Evolutionary conservation across 2,797 vertebrate species (phyloP).

Genomic region (Sarcophilus harrisii): DNA sequence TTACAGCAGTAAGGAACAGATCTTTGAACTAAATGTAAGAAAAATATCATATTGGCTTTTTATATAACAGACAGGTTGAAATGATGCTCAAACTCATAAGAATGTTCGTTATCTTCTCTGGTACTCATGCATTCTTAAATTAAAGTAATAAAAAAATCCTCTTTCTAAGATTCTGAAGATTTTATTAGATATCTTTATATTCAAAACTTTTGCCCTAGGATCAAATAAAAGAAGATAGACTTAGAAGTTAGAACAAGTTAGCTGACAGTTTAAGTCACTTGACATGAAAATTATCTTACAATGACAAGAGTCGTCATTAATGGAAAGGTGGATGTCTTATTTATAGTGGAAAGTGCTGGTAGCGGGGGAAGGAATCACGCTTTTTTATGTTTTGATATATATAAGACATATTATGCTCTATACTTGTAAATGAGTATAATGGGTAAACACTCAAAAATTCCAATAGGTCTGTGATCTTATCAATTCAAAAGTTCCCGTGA

Average conservation of each 20-base stretch:
- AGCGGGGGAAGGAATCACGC: neutral
- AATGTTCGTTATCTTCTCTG: neutral
- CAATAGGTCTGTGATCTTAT: neutral
- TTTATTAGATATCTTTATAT: neutral
- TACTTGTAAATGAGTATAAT: neutral
- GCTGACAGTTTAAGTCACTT: constrained; percentile 20
- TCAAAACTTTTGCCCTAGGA: constrained; percentile 14
- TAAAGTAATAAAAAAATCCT: neutral
- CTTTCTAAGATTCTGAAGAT: neutral
- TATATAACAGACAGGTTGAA: neutral
- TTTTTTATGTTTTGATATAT: neutral
- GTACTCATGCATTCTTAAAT: neutral
- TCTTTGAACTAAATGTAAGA: neutral
- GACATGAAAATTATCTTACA: constrained; percentile 42
- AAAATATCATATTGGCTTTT: neutral
- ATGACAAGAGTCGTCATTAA: neutral
- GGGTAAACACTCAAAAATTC: neutral
- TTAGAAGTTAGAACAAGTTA: neutral
- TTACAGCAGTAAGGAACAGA: neutral
- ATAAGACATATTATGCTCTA: neutral
- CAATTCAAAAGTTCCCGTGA: neutral
- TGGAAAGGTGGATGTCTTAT: neutral
- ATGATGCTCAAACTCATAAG: neutral
- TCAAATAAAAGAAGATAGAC: constrained; percentile 18
- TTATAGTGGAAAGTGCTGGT: neutral